Evolutionary conservation across 2,797 vertebrate species (phyloP).

Genomic region (Anabas testudineus): DNA sequence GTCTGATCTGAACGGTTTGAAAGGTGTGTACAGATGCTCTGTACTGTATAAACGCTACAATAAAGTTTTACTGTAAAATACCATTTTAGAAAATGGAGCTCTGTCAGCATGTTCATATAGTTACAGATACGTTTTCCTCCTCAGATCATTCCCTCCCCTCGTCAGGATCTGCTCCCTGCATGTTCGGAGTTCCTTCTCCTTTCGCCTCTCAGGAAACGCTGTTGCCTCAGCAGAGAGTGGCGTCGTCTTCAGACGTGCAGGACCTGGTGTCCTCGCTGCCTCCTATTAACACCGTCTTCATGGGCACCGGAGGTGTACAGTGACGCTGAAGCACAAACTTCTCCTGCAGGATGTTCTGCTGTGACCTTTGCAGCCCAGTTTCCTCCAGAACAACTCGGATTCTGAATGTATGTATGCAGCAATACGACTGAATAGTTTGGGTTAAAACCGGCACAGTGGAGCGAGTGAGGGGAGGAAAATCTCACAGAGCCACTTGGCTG

Average conservation of each 20-base stretch:
- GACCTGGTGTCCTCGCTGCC: constrained; percentile 93
- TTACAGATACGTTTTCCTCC: constrained; percentile 50
- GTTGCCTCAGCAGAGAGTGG: constrained; percentile 83
- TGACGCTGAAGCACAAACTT: constrained; percentile 64
- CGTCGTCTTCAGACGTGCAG: constrained; percentile 77
- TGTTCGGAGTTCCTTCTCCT: constrained; percentile 88
- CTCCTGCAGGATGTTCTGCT: not conserved
- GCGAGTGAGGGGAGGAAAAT: not conserved
- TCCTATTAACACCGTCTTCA: constrained; percentile 98
- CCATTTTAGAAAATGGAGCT: no score
- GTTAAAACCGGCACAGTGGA: constrained; percentile 1
- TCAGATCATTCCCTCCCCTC: constrained; percentile 81
- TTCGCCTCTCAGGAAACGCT: constrained; percentile 89
- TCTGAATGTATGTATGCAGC: not conserved
- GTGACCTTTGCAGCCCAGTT: not conserved
- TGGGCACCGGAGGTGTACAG: constrained; percentile 91
- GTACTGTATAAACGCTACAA: no score
- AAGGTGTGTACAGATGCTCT: no score
- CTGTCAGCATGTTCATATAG: no score
- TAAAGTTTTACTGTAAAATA: no score
- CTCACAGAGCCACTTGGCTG: no score
- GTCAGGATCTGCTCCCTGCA: constrained; percentile 90
- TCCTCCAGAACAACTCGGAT: not conserved
- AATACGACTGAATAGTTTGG: not conserved
- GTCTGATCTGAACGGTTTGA: no score